phyloP scores from a whole-genome alignment of 1,140 invertebrate species.

The Solen grandis region DNA sequence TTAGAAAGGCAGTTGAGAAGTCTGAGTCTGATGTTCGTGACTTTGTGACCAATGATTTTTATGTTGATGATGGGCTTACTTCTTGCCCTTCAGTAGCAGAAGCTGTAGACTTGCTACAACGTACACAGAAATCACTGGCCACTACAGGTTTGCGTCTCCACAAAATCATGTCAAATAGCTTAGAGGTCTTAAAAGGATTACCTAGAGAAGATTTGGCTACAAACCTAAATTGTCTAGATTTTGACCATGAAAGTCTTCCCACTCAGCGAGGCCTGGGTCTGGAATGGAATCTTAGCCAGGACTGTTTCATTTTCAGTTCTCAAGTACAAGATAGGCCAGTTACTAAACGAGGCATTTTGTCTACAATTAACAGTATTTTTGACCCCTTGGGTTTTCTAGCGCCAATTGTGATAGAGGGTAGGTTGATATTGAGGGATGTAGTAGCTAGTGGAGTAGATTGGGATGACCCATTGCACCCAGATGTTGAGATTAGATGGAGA shows the following conservation, averaged over 20 bases:
- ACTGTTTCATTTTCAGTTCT: slow-evolving; percentile 42
- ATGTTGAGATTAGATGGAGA: slow-evolving; percentile 25
- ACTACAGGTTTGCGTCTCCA: slow-evolving; percentile 31
- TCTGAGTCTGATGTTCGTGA: slow-evolving; percentile 34
- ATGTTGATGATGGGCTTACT: slow-evolving; percentile 44
- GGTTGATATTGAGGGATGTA: slow-evolving; percentile 43
- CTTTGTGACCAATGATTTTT: slow-evolving; percentile 54
- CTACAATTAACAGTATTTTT: slow-evolving; percentile 31
- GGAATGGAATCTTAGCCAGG: slow-evolving; percentile 42
- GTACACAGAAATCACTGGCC: slow-evolving; percentile 35
- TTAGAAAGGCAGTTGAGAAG: slow-evolving; percentile 8
- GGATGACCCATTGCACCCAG: slow-evolving; percentile 51
- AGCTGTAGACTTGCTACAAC: slow-evolving; percentile 27
- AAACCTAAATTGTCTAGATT: slow-evolving; percentile 53
- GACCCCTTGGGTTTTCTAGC: slow-evolving; percentile 39
- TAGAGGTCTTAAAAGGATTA: slow-evolving; percentile 41
- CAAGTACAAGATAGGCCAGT: slow-evolving; percentile 14
- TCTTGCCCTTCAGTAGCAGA: background rate
- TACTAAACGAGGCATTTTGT: slow-evolving; percentile 42
- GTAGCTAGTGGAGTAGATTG: slow-evolving; percentile 21
- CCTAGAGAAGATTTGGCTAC: slow-evolving; percentile 37
- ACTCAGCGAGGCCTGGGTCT: slow-evolving; percentile 55
- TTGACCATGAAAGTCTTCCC: slow-evolving; percentile 11
- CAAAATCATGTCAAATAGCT: slow-evolving; percentile 42
- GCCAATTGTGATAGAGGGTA: slow-evolving; percentile 52